Base-by-base conservation (phyloP, 2,888 invertebrate species). In the Tipula lateralis region DNA sequence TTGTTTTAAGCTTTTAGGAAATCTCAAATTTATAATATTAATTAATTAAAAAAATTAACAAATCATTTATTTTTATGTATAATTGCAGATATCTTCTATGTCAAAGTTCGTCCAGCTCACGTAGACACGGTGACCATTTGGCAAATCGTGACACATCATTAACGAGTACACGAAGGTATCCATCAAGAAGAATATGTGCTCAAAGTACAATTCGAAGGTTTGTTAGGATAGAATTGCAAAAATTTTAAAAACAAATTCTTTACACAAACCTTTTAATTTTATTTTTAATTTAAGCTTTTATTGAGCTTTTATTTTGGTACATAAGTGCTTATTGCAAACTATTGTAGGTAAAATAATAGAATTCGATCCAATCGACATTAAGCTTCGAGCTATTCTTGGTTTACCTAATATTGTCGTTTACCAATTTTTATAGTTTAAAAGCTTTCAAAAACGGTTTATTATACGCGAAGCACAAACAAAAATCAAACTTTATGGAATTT, bases 121-220 rank as follows among this genome's bases (percentile, higher is more conserved):
- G 88, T 84, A 88, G 89, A 86, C 88, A 88, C 85, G 66, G 66
- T n/a, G 90, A 90, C 85, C 89, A 89, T 36, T 87, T 89, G 85
- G 87, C 85, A n/a, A 89, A 89, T 86, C 88, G 89, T 83, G 88
- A 90, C 85, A 89, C 89, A 85, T 90, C 90, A 80, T 85, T 90
- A 85, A 90, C 90, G 86, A 90, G 89, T 87, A 90, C 90, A 84
- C 88, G 89, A 85, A 88, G 89, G 34, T 90, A 87, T 86, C 88
- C 89, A 86, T 89, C 90, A 2, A 87, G 89, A n/a, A 88, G 89
- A 84, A 90, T 89, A 13, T 88, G 88, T 85, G 87, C 88, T 85
- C 90, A 90, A 85, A 90, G 89, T 86, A 90, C 89, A 30, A 86
- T 89, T 29, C 86, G 89, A 86, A 89, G 90, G 90, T 90, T 44